Percentiles rank a stretch among this genome's conserved stretches.
These are phyloP conservation scores for Calameuta pallipes DNA, from an alignment of 2,888 invertebrate species.

Conservation along the genomic window DNA sequence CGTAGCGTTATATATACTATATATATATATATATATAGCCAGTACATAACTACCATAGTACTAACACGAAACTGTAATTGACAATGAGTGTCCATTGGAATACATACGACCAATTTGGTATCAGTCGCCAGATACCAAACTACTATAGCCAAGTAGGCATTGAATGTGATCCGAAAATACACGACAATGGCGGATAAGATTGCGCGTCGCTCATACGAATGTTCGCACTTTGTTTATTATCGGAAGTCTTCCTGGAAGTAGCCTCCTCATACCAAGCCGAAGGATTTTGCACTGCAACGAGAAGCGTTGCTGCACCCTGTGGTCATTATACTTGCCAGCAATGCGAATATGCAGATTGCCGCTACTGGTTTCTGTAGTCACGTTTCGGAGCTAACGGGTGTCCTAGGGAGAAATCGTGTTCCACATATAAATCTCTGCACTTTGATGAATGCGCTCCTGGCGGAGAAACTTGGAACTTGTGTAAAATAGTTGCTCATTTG, in stretches of 20 bases:
- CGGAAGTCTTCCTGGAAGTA: conserved; percentile 33
- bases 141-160: neutral
- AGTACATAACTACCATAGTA: neutral
- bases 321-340: neutral
- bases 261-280: neutral
- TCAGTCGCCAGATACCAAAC: neutral
- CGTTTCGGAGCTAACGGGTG: neutral
- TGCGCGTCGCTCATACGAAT: conserved; percentile 35
- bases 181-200: neutral
- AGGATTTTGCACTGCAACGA: neutral
- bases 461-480: neutral
- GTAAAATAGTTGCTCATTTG: neutral
- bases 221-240: conserved; percentile 36
- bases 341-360: neutral
- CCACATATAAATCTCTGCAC: neutral
- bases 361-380: neutral
- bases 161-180: neutral
- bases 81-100: neutral
- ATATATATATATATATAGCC: neutral
- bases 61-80: neutral
- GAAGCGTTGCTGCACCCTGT: neutral
- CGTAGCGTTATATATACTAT: neutral
- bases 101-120: neutral
- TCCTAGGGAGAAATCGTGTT: neutral
- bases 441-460: neutral